phyloP scores from a whole-genome alignment of 2,888 invertebrate genomes.

The Melanostoma scalare region DNA sequence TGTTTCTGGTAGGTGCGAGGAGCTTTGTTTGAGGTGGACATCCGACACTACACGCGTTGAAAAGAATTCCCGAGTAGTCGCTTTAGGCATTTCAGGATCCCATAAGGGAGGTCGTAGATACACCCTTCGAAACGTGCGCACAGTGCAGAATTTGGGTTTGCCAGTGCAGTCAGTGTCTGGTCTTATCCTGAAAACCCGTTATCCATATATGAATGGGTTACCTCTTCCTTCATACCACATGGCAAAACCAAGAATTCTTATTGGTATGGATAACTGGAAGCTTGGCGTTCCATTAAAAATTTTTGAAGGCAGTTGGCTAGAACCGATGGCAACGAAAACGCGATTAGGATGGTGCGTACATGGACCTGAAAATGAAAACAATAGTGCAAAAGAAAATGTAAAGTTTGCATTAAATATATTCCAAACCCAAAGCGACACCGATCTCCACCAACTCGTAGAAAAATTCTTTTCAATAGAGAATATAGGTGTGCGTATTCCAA shows the following conservation, averaged over 20 bases:
- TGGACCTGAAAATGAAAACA: conserved; percentile 13
- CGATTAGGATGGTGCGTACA: conserved; percentile 24
- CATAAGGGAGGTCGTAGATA: neutral
- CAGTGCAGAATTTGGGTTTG: neutral
- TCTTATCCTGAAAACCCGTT: neutral
- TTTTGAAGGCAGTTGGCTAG: conserved; percentile 6
- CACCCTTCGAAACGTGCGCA: neutral
- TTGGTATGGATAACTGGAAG: conserved; percentile 32
- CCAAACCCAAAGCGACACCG: neutral
- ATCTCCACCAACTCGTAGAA: conserved; percentile 26
- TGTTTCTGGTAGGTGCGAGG: neutral
- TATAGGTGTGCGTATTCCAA: conserved; percentile 21
- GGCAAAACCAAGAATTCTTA: conserved; percentile 32
- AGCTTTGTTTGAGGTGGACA: conserved; percentile 7
- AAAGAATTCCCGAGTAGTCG: neutral
- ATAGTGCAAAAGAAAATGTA: neutral
- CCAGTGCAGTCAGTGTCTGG: neutral
- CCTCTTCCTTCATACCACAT: conserved; percentile 5
- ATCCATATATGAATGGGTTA: conserved; percentile 1
- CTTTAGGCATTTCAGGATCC: neutral
- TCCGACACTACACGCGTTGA: conserved; percentile 3
- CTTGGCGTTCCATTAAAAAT: conserved; percentile 10
- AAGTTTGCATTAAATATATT: conserved; percentile 2
- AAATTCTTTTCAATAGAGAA: conserved; percentile 19
- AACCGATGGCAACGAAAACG: conserved; percentile 29